phyloP scores from a whole-genome alignment of 1,140 invertebrate species.

The Cepaea nemoralis region DNA sequence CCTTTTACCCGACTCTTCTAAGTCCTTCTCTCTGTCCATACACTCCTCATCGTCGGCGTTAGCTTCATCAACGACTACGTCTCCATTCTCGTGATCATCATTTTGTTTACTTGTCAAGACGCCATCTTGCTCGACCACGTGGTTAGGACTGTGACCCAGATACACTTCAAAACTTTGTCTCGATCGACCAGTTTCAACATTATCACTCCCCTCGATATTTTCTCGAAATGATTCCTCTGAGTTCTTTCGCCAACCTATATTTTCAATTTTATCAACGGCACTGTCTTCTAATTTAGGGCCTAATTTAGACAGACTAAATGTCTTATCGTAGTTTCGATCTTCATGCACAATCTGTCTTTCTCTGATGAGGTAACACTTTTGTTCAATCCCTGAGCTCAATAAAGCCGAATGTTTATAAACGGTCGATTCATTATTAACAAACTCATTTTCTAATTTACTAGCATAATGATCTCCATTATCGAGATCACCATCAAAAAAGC shows the following conservation, averaged over 20 bases:
- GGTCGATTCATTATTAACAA: background rate
- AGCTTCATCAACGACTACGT: conserved; percentile 1
- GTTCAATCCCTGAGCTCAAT: background rate
- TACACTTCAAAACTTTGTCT: background rate
- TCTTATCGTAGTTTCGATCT: background rate
- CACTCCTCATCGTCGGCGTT: background rate
- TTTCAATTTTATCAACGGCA: background rate
- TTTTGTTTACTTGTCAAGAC: background rate
- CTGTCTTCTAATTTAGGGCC: background rate
- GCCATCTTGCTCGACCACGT: background rate
- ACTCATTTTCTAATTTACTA: background rate
- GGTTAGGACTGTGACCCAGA: background rate
- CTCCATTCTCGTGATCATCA: background rate
- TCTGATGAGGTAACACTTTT: background rate
- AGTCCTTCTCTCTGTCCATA: conserved; percentile 44
- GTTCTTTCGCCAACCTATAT: background rate
- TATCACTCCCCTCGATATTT: background rate
- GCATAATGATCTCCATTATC: background rate
- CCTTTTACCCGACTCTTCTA: conserved; percentile 56
- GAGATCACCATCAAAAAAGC: background rate
- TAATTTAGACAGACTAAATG: background rate
- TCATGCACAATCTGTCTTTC: background rate
- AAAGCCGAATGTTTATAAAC: background rate
- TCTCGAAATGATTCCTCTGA: background rate
- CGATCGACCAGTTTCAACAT: background rate